Evolutionary conservation across 2,888 invertebrate species (phyloP).

Genomic region (Drosophila paramelanica): DNA sequence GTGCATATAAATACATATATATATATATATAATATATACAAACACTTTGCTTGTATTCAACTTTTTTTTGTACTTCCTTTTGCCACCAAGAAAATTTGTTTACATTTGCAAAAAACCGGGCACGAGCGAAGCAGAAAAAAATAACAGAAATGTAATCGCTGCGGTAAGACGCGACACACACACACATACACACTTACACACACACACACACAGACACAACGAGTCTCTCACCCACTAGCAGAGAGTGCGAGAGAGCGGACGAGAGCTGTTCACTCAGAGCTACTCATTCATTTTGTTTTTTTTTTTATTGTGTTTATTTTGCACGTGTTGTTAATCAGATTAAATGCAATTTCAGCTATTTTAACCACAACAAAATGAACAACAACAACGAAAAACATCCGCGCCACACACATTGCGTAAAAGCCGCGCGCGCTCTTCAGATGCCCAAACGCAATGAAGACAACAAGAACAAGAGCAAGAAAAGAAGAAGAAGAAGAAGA

Average conservation of each 20-base stretch:
- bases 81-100: slow-evolving; percentile 44
- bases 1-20: slow-evolving; percentile 13
- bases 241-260: neutral
- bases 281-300: slow-evolving; percentile 14
- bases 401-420: slow-evolving; percentile 56
- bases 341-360: slow-evolving; percentile 27
- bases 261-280: neutral
- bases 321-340: slow-evolving; percentile 21
- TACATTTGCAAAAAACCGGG: slow-evolving; percentile 49
- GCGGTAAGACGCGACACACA: slow-evolving; percentile 35
- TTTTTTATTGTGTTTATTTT: neutral
- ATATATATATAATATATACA: neutral
- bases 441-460: slow-evolving; percentile 54
- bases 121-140: slow-evolving; percentile 8
- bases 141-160: slow-evolving; percentile 17
- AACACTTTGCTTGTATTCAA: slow-evolving; percentile 8
- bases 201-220: neutral
- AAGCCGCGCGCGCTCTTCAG: slow-evolving; percentile 54
- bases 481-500: slow-evolving; percentile 1
- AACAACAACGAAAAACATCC: slow-evolving; percentile 20
- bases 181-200: slow-evolving; percentile 23
- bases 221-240: neutral
- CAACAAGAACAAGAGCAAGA: slow-evolving; percentile 27
- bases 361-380: slow-evolving; percentile 3
- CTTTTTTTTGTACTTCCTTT: slow-evolving; percentile 5